Percentiles rank a stretch among this genome's conserved stretches.
Evolutionary conservation across 1,140 invertebrate species (phyloP).

Genomic region (Bombus impatiens): DNA sequence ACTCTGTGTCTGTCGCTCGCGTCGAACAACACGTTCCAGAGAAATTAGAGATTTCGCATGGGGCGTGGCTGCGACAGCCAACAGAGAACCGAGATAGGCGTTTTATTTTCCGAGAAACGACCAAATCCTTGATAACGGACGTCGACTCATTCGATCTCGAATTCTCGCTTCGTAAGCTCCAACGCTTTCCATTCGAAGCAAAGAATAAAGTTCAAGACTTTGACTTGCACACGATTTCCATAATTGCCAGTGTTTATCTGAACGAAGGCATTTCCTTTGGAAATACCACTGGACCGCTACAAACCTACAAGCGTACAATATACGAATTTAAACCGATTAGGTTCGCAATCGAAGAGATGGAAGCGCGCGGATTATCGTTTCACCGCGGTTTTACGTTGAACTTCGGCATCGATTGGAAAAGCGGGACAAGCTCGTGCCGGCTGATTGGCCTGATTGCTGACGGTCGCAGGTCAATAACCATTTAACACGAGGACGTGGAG

Average conservation of each 20-base stretch:
- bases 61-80: too few species aligned
- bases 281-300: neutral
- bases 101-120: too few species aligned
- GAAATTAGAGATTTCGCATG: too few species aligned
- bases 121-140: too few species aligned
- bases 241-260: neutral
- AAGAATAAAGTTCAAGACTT: too few species aligned
- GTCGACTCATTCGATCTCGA: too few species aligned
- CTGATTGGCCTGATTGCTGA: constrained; percentile 79
- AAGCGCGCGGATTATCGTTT: constrained; percentile 34
- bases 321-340: neutral
- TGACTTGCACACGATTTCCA: too few species aligned
- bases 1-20: too few species aligned
- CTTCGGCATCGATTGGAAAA: constrained; percentile 66
- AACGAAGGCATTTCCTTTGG: neutral
- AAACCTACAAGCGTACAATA: neutral
- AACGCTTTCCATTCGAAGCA: too few species aligned
- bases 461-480: constrained; percentile 79
- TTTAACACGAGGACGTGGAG: constrained; percentile 69
- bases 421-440: constrained; percentile 71
- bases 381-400: constrained; percentile 32
- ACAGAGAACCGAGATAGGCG: too few species aligned
- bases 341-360: neutral
- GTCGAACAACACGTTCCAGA: too few species aligned
- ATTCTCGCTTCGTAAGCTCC: too few species aligned